These are phyloP conservation scores for Mola mola DNA, from an alignment of 2,113 vertebrate genomes.

Conservation along the genomic window DNA sequence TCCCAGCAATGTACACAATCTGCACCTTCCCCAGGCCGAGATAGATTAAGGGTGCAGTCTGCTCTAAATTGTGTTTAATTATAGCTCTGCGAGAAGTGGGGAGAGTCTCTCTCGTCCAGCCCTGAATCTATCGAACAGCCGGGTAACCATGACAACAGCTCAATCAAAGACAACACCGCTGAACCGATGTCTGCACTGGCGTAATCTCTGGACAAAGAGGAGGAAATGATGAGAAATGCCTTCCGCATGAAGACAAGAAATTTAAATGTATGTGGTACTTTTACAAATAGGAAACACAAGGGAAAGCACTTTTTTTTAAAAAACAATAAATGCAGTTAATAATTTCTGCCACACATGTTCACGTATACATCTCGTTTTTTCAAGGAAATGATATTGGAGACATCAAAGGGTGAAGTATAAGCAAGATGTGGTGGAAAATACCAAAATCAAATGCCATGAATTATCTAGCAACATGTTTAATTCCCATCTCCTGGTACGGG, in stretches of 20 bases:
- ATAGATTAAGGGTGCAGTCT: conserved; percentile 44
- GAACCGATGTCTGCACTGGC: conserved; percentile 44
- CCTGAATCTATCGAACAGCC: conserved; percentile 61
- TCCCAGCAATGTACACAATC: conserved; percentile 24
- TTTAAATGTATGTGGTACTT: background rate
- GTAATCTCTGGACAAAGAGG: conserved; percentile 7
- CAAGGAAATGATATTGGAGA: conserved; percentile 9
- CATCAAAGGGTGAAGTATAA: background rate
- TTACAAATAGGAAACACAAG: background rate
- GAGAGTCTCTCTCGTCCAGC: conserved; percentile 52
- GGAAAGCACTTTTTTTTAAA: background rate
- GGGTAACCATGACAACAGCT: conserved; percentile 79
- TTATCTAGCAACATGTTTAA: conserved; percentile 33
- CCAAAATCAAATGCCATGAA: conserved; percentile 40
- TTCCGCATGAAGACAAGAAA: background rate
- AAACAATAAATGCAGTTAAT: too few relatives aligned
- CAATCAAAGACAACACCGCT: conserved; percentile 67
- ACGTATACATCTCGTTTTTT: conserved; percentile 9
- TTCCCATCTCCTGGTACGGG: conserved; percentile 3
- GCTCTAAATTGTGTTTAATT: conserved; percentile 75
- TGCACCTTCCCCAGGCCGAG: background rate
- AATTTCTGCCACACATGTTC: conserved; percentile 19
- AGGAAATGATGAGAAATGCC: conserved; percentile 8
- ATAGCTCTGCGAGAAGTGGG: conserved; percentile 57
- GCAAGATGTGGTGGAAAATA: background rate